Base-by-base conservation (phyloP, 2,888 invertebrate genomes). In the Ischnura elegans region DNA sequence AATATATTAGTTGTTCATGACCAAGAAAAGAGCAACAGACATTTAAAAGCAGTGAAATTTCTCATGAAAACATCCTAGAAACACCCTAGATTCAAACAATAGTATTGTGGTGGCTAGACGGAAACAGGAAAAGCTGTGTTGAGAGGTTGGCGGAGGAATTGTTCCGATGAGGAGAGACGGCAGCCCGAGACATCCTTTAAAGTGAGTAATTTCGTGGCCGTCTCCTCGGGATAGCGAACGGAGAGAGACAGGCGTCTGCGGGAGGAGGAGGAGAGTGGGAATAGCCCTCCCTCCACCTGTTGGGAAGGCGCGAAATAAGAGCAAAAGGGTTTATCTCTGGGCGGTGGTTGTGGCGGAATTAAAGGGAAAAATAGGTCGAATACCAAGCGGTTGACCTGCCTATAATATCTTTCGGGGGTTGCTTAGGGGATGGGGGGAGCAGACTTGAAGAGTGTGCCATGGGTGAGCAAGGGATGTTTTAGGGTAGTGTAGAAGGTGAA, bases 161-260 rank as follows among this genome's bases (percentile, higher is more conserved):
- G 61, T 2, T n/a, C 1, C 66, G 29, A 21, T 0, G 66, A 13
- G 76, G 25, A 76, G 36, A 36, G 36, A 76, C 36, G 36, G 76
- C 29, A 76, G 6, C 76, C 36, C 76, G 76, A 76, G 13, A 29
- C 76, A 76, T 76, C 36, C 76, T 76, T 76, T 36, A 76, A 76
- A 76, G 76, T 76, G 76, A 76, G 76, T 76, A 76, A 76, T 76
- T 76, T 36, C 36, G 76, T 36, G 36, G 76, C 36, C 76, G 76
- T 76, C 76, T 8, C 76, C 29, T 29, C 13, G 76, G 13, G 25
- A 29, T 8, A 13, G 76, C 13, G 61, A 61, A 25, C 5, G n/a
- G 61, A 61, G 61, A 61, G 4, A 19, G n/a, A n/a, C 13, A 76
- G 76, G 25, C 76, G 76, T 76, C 76, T 36, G 25, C 36, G 76